Evolutionary conservation across 2,797 vertebrate species (phyloP), one percentile per base, ranked within the genome.

Genomic region (Eulemur coronatus): DNA sequence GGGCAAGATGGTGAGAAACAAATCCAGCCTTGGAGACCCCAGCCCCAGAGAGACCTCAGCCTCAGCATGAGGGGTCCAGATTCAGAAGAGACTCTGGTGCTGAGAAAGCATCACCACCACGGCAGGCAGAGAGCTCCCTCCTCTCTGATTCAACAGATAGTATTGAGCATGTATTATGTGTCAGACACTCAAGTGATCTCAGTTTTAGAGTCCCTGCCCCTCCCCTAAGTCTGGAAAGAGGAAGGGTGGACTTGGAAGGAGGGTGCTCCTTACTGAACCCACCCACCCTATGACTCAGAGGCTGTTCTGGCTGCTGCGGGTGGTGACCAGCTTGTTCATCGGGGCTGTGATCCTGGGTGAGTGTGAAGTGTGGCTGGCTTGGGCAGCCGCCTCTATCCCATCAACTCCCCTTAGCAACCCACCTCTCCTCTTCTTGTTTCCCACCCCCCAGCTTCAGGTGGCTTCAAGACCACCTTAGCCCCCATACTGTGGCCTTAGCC

Each of bases 341-440:
- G 99, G 99, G 82, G 99, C 98, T 0, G 99, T 99, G 86, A 98
- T 99, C 96, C 99, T 99, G 43, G 99, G 99, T 99, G 98, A 99
- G 99, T 99, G 30, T 52, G 75, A 79, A 33, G 18, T 24, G 14
- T 33, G 61, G 43, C 84, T 61, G 76, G 18, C 48, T 24, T 50
- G 63, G 81, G 57, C 67, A 73, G 48, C 35, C 26, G 50, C 78
- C 85, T 65, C 67, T 33, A 15, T 70, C 50, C 70, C 10, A 4
- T 30, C 43, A 22, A 2, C 5, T 28, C 63, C 57, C 81, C 88
- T 80, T 13, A 14, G 85, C 22, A 52, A 59, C 28, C 13, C 4
- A 22, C 18, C 11, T 89, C 55, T 76, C n/a, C 22, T 63, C 72
- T 67, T 67, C 5, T 26, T 11, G 46, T 28, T 72, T 80, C 76